Base-by-base conservation (phyloP, 2,888 invertebrate genomes). In the Dermolepida albohirtum region DNA sequence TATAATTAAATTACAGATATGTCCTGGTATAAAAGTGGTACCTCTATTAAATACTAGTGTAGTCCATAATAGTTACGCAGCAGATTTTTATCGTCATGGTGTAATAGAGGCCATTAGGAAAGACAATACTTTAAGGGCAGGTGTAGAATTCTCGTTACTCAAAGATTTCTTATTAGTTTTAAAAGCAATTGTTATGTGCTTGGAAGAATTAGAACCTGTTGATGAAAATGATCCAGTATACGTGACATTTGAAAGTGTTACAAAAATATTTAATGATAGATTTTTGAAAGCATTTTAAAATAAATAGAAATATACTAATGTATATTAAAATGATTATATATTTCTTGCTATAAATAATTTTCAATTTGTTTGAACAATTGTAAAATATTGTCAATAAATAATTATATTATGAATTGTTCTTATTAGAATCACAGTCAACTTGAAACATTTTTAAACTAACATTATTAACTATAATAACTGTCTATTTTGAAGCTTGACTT, bases 1-100 rank as follows among this genome's bases (percentile, higher is more conserved):
- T 22, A 22, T 22, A 22, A 22, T 17, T 50, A 40, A 40, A 47
- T 47, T 50, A 1, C 27, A 72, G 72, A 66, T 72, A 57, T 67
- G 64, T 14, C 68, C 69, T 39, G 70, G 71, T 44, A 63, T 72
- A 17, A 69, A 71, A 55, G 64, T 70, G 43, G 68, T 72, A 29
- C 72, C 72, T 7, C 10, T 66, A 22, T 17, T 71, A 34, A 34
- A 66, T 51, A 64, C 68, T 50, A 17, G 62, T 41, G 47, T 14
- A 27, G 51, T 66, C 41, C 40, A 68, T 34, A 72, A 72, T 54
- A 66, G 65, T 11, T 72, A 72, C 49, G 70, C 71, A 12, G 41
- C 66, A 10, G 72, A 72, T 52, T 72, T 71, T 43, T 72, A 69
- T 47, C 52, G 70, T 39, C 72, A 72, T 55, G 71, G 71, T 14